phyloP scores from a whole-genome alignment of 2,113 vertebrate genomes.

The Phylloscopus trochiloides region DNA sequence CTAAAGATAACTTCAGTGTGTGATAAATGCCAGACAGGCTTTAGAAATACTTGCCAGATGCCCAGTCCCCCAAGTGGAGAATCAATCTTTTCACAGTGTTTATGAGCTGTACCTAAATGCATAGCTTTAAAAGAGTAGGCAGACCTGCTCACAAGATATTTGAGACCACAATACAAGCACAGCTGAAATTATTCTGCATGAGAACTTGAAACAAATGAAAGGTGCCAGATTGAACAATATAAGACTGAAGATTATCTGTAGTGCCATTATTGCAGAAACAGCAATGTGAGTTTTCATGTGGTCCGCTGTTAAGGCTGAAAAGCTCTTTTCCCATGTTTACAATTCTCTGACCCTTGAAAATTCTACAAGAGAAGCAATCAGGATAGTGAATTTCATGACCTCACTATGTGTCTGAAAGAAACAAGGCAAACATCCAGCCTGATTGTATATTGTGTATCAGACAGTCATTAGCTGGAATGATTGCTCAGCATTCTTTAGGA shows the following conservation, averaged over 20 bases:
- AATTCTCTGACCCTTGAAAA: not conserved
- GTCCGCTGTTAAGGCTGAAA: not conserved
- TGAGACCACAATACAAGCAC: not conserved
- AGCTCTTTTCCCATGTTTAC: not conserved
- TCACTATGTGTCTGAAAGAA: not conserved
- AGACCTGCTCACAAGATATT: not conserved
- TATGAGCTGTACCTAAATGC: not conserved
- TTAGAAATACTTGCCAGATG: not conserved
- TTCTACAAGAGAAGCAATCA: not conserved
- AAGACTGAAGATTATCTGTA: not conserved
- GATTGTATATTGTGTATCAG: not conserved
- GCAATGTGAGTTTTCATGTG: not conserved
- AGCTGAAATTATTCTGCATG: not conserved
- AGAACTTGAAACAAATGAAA: slow-evolving; percentile 1
- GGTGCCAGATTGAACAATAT: not conserved
- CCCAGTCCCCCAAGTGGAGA: not conserved
- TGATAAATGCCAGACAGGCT: not conserved
- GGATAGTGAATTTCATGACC: not conserved
- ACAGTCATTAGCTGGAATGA: not conserved
- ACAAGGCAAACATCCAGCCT: not conserved
- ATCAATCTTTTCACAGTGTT: not conserved
- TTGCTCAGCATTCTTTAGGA: slow-evolving; percentile 15
- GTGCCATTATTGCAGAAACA: not conserved
- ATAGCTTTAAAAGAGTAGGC: not conserved
- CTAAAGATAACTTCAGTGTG: not conserved